Base-by-base conservation (phyloP, 2,113 vertebrate genomes). In the Zapornia atra region DNA sequence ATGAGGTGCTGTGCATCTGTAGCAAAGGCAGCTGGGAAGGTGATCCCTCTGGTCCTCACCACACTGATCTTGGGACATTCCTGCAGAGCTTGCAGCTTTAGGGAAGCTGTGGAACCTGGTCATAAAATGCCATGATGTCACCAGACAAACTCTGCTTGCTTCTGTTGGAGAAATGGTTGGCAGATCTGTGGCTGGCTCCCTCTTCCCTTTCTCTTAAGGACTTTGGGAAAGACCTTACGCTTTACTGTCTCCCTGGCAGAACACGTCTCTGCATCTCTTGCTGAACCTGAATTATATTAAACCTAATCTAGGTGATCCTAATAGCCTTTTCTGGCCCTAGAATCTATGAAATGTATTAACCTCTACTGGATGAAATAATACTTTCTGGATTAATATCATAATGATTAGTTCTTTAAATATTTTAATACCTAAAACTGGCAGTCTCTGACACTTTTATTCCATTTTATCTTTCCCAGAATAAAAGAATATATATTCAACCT, bases 321-420 rank as follows among this genome's bases (percentile, higher is more conserved):
- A 61, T 82, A 61, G 57, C 73, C 54, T 91, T 94, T 95, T 65
- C 70, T 82, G 82, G 38, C 65, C 89, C 48, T 53, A 57, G 63
- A 95, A 79, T 61, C 25, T 64, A 46, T 92, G 65, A 91, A 76
- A 72, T 54, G 7, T 77, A 72, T 96, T 93, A 91, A 89, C 57
- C 54, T 89, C 59, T 68, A 54, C 26, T 64, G 77, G 71, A 75
- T 80, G 64, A 66, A 93, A 92, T 94, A 94, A 75, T 51, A 61
- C 57, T 79, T 89, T 93, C 44, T 73, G 72, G 65, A 71, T 19
- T 92, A 84, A 94, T 57, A 78, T 69, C 15, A 44, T 90, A 84
- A 94, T 94, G 25, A 88, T 81, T 93, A 68, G 84, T 96, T 92
- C 73, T 72, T 86, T 82, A 94, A 94, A 85, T 86, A 93, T 91